Evolutionary conservation across 2,797 vertebrate species (phyloP).

Genomic region (Eidolon dupreanum): DNA sequence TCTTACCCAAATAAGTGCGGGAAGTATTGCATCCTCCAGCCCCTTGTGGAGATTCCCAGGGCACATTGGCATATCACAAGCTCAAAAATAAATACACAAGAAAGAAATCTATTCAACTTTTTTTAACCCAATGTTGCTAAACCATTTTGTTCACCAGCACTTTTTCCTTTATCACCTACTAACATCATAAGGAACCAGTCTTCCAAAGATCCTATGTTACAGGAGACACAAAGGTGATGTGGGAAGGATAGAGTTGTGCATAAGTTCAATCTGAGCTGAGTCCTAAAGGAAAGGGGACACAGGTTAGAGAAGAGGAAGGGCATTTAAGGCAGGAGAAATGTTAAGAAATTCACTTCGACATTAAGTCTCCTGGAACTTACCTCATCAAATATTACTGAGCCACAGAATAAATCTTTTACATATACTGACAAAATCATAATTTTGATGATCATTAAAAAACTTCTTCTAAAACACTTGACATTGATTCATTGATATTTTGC

Average conservation of each 20-base stretch:
- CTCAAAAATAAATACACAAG: not conserved
- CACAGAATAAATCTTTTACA: not conserved
- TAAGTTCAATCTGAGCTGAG: not conserved
- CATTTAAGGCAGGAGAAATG: not conserved
- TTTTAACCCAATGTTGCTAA: not conserved
- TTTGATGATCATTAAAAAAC: not conserved
- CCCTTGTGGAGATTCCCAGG: not conserved
- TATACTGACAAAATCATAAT: not conserved
- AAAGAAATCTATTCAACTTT: slow-evolving; percentile 26
- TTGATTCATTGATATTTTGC: not conserved
- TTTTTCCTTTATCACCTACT: not conserved
- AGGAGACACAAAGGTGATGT: not conserved
- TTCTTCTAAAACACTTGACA: not conserved
- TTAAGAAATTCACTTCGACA: not conserved
- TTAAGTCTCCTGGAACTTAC: not conserved
- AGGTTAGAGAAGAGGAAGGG: not conserved
- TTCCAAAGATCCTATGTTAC: not conserved
- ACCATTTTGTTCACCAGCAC: not conserved
- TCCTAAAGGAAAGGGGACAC: not conserved
- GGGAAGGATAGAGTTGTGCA: not conserved
- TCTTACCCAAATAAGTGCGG: not conserved
- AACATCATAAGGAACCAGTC: not conserved
- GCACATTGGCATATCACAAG: not conserved
- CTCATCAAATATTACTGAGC: not conserved
- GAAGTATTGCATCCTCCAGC: not conserved